These are phyloP conservation scores for Neopelma chrysocephalum DNA, from an alignment of 2,797 vertebrate genomes.

Conservation along the genomic window DNA sequence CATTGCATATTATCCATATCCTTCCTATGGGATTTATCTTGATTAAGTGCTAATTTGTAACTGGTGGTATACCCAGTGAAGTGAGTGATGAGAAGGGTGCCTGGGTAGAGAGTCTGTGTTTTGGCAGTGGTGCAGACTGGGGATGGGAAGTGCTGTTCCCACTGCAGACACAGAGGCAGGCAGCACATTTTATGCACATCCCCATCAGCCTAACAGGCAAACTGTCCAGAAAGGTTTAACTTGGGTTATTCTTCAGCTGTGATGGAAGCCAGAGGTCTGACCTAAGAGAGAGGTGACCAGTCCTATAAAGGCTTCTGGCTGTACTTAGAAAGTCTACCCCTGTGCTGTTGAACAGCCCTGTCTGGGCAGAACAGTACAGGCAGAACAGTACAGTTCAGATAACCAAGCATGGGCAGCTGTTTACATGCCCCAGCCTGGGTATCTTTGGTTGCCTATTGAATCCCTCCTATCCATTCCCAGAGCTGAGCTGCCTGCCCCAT, in stretches of 20 bases:
- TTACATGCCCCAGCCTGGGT: not conserved
- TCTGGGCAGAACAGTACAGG: not conserved
- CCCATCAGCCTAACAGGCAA: not conserved
- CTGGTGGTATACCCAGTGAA: conserved; percentile 57
- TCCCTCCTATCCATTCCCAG: rapidly evolving
- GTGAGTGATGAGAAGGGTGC: conserved; percentile 65
- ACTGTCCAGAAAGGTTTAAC: not conserved
- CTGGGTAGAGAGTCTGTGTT: conserved; percentile 27
- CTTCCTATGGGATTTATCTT: conserved; percentile 71
- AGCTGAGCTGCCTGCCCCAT: not conserved
- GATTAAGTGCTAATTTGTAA: conserved; percentile 70
- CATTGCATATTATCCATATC: conserved; percentile 66
- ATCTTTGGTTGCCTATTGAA: rapidly evolving
- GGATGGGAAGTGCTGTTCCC: not conserved
- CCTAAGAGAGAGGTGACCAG: not conserved
- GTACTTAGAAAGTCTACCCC: rapidly evolving
- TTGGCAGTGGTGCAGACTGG: not conserved
- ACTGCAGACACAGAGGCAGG: not conserved
- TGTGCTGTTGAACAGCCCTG: not conserved
- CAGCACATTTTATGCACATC: not conserved
- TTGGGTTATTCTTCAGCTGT: not conserved
- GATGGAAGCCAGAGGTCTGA: not conserved
- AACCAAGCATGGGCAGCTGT: not conserved
- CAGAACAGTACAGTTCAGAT: not conserved
- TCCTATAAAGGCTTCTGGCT: not conserved